phyloP scores from a whole-genome alignment of 1,140 invertebrate genomes.

The Camponotus pennsylvanicus region DNA sequence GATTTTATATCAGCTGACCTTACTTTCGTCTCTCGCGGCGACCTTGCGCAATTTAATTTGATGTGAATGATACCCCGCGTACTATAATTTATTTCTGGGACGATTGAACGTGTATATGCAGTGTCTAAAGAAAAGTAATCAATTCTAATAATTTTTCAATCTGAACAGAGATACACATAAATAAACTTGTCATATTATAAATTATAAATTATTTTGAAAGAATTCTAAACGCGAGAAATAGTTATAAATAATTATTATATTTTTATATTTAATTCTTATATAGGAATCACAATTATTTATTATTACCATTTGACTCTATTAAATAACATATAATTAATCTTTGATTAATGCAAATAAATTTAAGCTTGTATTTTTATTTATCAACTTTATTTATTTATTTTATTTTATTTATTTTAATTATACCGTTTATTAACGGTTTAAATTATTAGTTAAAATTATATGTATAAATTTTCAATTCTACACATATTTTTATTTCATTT shows the following conservation, averaged over 20 bases:
- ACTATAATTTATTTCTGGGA: not conserved
- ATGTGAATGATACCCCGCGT: not conserved
- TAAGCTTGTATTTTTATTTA: not conserved
- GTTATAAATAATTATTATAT: not conserved
- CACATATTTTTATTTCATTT: not conserved
- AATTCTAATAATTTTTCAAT: not conserved
- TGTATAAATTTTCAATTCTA: not conserved
- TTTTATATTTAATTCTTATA: not conserved
- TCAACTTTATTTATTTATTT: not conserved
- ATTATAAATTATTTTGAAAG: not conserved
- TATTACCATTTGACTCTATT: not conserved
- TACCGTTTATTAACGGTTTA: not conserved
- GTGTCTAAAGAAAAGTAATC: not conserved
- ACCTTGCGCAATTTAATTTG: constrained; percentile 65
- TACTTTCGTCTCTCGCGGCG: constrained; percentile 54
- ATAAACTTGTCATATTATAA: not conserved
- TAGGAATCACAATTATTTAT: not conserved
- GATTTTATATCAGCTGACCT: constrained; percentile 73
- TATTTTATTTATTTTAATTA: too few relatives aligned
- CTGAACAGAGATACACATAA: not conserved
- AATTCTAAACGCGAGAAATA: not conserved
- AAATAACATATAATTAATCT: not conserved
- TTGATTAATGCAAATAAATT: not conserved
- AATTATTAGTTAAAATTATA: not conserved
- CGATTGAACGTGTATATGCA: not conserved